Evolutionary conservation across 2,797 vertebrate genomes (phyloP).

Genomic region (Gallinago solitaria): DNA sequence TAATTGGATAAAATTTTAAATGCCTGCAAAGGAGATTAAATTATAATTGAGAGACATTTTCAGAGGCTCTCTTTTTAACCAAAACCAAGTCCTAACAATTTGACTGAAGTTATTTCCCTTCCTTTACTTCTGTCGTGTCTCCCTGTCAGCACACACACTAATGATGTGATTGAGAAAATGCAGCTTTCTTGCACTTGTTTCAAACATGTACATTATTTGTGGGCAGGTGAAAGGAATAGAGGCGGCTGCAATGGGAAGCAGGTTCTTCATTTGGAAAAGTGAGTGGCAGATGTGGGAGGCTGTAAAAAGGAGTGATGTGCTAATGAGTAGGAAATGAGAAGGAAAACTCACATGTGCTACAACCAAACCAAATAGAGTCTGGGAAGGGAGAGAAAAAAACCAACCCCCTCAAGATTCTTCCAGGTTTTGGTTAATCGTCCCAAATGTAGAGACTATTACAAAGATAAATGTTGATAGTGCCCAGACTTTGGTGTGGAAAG

Average conservation of each 20-base stretch:
- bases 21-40: neutral
- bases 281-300: neutral
- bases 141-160: neutral
- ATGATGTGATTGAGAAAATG: neutral
- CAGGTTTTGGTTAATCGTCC: neutral
- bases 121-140: neutral
- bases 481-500: neutral
- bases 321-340: neutral
- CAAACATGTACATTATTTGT: neutral
- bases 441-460: neutral
- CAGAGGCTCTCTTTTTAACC: neutral
- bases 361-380: neutral
- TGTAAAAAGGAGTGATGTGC: neutral
- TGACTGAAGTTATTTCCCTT: neutral
- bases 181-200: neutral
- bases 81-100: neutral
- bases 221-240: neutral
- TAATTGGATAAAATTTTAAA: constrained; percentile 23
- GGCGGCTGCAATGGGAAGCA: neutral
- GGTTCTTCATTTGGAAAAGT: neutral
- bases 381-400: accelerated
- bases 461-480: neutral
- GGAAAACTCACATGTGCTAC: neutral
- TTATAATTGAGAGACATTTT: neutral
- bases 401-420: neutral